Conservation (phyloP, 2,797 vertebrate species). For the Diplodus puntazzo region DNA sequence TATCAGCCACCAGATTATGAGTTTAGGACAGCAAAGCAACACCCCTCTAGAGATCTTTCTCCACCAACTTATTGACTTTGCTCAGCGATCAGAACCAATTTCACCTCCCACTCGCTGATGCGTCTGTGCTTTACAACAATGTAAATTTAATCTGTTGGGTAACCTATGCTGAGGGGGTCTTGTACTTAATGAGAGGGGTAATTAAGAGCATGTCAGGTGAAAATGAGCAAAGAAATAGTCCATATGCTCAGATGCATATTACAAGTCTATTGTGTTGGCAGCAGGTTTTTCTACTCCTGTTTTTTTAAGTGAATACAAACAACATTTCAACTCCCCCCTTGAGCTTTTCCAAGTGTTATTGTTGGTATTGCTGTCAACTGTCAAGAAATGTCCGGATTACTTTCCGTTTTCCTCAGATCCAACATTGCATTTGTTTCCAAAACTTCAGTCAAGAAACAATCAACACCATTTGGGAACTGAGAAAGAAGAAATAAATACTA, state of each 20-base stretch:
- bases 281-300: conserved; percentile 7
- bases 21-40: conserved; percentile 72
- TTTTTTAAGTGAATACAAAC: too few relatives aligned
- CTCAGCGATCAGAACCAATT: conserved; percentile 73
- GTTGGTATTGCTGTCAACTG: too few relatives aligned
- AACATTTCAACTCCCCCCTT: too few relatives aligned
- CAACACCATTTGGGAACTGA: too few relatives aligned
- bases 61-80: conserved; percentile 72
- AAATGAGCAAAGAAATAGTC: conserved; percentile 7
- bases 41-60: conserved; percentile 56
- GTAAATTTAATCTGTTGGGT: conserved; percentile 52
- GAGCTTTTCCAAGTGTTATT: background rate
- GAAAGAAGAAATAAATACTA: too few relatives aligned
- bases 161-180: conserved; percentile 24
- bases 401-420: too few relatives aligned
- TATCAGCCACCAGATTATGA: conserved; percentile 68
- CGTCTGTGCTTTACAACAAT: conserved; percentile 49
- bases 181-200: conserved; percentile 16
- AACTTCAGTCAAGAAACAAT: too few relatives aligned
- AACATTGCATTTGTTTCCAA: too few relatives aligned
- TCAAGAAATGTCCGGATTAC: too few relatives aligned
- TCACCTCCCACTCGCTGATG: conserved; percentile 72
- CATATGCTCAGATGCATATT: background rate
- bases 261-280: conserved; percentile 6
- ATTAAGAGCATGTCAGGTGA: conserved; percentile 50